A percentile compares a stretch with the other conserved stretches of the same genome.
Conservation (phyloP, 2,113 vertebrate genomes). For the Ceyx margarethae region DNA sequence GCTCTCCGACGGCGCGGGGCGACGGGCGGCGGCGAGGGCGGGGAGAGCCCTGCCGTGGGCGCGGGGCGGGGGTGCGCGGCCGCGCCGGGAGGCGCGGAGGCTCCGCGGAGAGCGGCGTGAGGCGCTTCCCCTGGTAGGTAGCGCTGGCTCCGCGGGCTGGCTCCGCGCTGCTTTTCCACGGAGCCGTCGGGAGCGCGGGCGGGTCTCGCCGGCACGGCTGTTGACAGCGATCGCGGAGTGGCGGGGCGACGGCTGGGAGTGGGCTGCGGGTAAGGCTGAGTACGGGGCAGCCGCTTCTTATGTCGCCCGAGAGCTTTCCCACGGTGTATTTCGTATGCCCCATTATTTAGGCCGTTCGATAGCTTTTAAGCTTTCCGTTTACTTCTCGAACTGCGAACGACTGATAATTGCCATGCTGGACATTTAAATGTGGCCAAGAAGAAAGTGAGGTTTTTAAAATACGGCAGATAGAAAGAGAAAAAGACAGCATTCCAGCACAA, state of each 20-base stretch:
- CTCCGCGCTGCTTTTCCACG: not conserved
- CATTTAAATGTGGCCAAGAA: not conserved
- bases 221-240: not conserved
- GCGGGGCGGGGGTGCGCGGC: no score
- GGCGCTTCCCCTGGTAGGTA: not conserved
- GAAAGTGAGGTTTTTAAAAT: not conserved
- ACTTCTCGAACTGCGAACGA: not conserved
- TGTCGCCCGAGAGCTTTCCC: not conserved
- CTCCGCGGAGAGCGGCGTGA: not conserved
- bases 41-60: not conserved
- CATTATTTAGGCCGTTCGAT: not conserved
- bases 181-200: constrained; percentile 4
- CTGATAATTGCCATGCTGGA: not conserved
- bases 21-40: no score
- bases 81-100: no score
- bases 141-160: not conserved
- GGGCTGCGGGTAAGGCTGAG: not conserved
- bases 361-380: not conserved
- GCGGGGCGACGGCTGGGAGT: not conserved
- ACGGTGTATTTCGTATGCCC: not conserved
- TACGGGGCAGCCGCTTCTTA: not conserved
- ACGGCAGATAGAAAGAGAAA: not conserved
- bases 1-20: not conserved
- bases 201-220: not conserved
- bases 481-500: not conserved